These are phyloP conservation scores for Deilephila porcellus DNA, from an alignment of 2,888 invertebrate species.

Conservation along the genomic window DNA sequence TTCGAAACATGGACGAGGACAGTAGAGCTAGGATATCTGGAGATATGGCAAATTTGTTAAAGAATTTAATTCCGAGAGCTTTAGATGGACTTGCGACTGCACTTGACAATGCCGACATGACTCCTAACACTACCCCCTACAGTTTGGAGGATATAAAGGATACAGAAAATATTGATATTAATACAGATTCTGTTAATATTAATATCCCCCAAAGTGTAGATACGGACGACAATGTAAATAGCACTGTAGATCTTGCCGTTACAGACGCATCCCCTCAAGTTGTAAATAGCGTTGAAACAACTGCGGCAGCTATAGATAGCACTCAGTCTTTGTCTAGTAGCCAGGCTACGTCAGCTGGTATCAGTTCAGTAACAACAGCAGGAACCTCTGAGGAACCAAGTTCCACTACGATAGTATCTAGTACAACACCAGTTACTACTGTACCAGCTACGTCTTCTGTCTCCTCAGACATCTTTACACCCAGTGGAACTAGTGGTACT, in stretches of 20 bases:
- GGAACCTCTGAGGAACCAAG: slow-evolving; percentile 35
- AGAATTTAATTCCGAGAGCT: slow-evolving; percentile 79
- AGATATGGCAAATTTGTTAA: slow-evolving; percentile 81
- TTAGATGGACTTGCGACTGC: slow-evolving; percentile 66
- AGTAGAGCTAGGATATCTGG: slow-evolving; percentile 78
- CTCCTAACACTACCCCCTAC: slow-evolving; percentile 77
- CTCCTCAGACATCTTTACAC: slow-evolving; percentile 49
- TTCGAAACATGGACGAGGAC: slow-evolving; percentile 75
- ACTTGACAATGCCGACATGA: slow-evolving; percentile 66
- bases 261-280: slow-evolving; percentile 47
- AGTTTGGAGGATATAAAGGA: slow-evolving; percentile 80
- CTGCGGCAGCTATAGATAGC: slow-evolving; percentile 48
- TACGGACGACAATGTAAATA: slow-evolving; percentile 68
- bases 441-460: slow-evolving; percentile 53
- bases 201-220: slow-evolving; percentile 70
- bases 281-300: slow-evolving; percentile 67
- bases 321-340: slow-evolving; percentile 55
- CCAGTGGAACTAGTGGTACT: slow-evolving; percentile 47
- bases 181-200: slow-evolving; percentile 46
- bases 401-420: slow-evolving; percentile 38
- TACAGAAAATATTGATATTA: slow-evolving; percentile 68
- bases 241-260: slow-evolving; percentile 51
- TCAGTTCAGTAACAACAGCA: slow-evolving; percentile 34
- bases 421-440: slow-evolving; percentile 35
- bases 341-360: slow-evolving; percentile 52